Evolutionary conservation across 2,797 vertebrate species (phyloP).

Genomic region (Scleropages formosus): DNA sequence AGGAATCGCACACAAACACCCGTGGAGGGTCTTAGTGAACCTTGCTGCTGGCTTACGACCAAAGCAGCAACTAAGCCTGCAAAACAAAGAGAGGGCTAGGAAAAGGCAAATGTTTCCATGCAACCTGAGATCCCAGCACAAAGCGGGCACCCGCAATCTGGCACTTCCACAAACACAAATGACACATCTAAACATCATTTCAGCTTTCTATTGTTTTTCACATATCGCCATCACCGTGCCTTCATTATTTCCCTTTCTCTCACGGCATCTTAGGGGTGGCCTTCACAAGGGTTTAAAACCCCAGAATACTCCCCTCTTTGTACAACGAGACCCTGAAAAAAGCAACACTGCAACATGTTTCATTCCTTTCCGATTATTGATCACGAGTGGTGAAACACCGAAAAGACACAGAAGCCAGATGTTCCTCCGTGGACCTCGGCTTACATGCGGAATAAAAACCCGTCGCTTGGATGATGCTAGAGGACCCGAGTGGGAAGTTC

Average conservation of each 20-base stretch:
- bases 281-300: background rate
- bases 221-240: background rate
- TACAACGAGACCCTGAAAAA: conserved; percentile 1
- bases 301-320: conserved; percentile 2
- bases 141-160: background rate
- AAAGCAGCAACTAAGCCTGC: background rate
- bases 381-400: background rate
- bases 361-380: conserved; percentile 16
- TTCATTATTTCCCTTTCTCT: background rate
- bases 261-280: background rate
- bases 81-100: background rate
- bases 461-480: conserved; percentile 14
- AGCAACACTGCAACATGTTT: background rate
- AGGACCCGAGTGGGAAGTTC: background rate
- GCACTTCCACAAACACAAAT: background rate
- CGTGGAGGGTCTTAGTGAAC: conserved; percentile 1
- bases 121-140: background rate
- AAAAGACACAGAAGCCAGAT: conserved; percentile 1
- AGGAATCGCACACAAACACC: conserved; percentile 18
- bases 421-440: conserved; percentile 11
- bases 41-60: background rate
- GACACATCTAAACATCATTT: background rate
- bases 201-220: conserved; percentile 1
- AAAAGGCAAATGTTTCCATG: background rate
- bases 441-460: background rate